Evolutionary conservation across 2,797 vertebrate genomes (phyloP), one percentile per base, ranked within the genome.

Genomic region (Propithecus perrieri): DNA sequence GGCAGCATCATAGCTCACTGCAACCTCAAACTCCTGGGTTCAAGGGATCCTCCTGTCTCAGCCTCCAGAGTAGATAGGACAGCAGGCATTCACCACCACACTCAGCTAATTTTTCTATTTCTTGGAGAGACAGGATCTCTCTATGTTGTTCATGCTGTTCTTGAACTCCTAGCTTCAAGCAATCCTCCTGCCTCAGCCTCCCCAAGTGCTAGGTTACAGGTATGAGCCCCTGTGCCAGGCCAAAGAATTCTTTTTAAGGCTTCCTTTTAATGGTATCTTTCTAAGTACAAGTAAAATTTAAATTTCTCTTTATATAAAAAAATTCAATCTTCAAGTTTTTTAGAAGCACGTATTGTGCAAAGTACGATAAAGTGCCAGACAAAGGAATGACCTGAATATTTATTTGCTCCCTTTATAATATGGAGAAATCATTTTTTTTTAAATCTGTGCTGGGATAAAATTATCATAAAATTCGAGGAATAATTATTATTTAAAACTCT

Each of bases 331-430:
- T 87, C 3, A 24, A 75, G 67, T 74, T 94, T 81, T 95, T 95
- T 85, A 94, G 30, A 95, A 90, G 72, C 18, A 50, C 63, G 15
- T 81, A 48, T 91, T 74, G 5, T 93, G n/a, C 46, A 93, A 95
- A 96, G 15, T 65, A 89, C 91, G 69, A 87, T 81, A 89, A 93
- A 95, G 11, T 89, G 63, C n/a, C 20, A 89, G 63, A 43, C 26
- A 96, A 93, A 91, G 22, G n/a, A 93, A 63, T 85, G 35, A 79
- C 89, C 41, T 74, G 79, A 95, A 59, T 87, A 92, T 94, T 95
- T 95, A 92, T 96, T 93, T 95, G 28, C 13, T 95, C 11, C 20
- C 81, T 96, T 94, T 88, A 81, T 94, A 43, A 69, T 53, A 91
- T 67, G 6, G 13, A 89, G 24, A 93, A 9, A 93, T 26, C 28